A percentile compares a stretch with the other conserved stretches of the same genome.
These are phyloP conservation scores for Lacerta agilis DNA, from an alignment of 2,797 vertebrate genomes.

Conservation along the genomic window DNA sequence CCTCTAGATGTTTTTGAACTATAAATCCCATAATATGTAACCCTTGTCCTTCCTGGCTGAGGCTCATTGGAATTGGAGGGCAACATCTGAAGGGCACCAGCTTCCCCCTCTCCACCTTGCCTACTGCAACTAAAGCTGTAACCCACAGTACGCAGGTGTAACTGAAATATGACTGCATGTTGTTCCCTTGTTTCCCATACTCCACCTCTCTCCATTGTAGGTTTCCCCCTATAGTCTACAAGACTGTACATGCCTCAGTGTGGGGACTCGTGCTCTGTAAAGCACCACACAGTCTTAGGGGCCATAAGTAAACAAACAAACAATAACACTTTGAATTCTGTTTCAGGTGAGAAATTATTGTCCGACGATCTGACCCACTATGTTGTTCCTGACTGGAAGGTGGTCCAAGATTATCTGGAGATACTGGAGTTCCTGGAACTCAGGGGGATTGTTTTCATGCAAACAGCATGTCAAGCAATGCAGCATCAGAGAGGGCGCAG, in stretches of 20 bases:
- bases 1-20: too few relatives aligned
- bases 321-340: conserved; percentile 51
- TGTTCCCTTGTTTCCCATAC: background rate
- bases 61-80: too few relatives aligned
- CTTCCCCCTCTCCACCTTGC: too few relatives aligned
- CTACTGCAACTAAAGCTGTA: background rate
- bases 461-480: conserved; percentile 91
- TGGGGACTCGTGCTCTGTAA: too few relatives aligned
- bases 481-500: conserved; percentile 92
- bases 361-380: conserved; percentile 91
- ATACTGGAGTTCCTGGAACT: conserved; percentile 91
- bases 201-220: background rate
- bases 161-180: background rate
- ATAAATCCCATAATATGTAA: too few relatives aligned
- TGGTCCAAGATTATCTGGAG: conserved; percentile 92
- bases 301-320: background rate
- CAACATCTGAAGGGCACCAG: too few relatives aligned
- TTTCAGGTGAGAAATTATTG: conserved; percentile 88
- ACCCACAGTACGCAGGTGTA: background rate
- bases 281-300: too few relatives aligned
- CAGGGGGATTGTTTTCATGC: conserved; percentile 91
- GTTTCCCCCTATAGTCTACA: background rate
- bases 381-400: conserved; percentile 89
- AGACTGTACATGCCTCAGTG: background rate
- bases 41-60: background rate